Base-by-base conservation (phyloP, 2,113 vertebrate species). In the Gymnorhina tibicen region DNA sequence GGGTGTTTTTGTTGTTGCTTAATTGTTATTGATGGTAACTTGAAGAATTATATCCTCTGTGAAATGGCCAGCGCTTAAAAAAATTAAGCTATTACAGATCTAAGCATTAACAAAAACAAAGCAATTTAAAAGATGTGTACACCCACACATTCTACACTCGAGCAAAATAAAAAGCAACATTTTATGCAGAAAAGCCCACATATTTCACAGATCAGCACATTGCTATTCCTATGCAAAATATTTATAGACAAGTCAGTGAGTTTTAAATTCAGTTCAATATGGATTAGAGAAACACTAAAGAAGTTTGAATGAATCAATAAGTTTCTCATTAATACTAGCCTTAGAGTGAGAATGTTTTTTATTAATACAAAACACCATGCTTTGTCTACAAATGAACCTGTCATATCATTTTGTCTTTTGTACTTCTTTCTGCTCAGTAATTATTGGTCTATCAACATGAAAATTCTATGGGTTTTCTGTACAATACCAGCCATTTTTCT, bases 201-300 rank as follows among this genome's bases (percentile, higher is more conserved):
- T 85, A 69, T 89, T 94, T 79, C 81, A 84, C 42, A 85, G 67
- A 85, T 37, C 35, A 81, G 59, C 27, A 26, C 55, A 52, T 33
- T 70, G 28, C 86, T 86, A 35, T 85, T 91, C 35, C 55, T 75
- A 60, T 86, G 42, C 37, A 93, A 94, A 94, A 75, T 81, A 84
- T 78, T 91, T 92, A 89, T 88, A 84, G 87, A 83, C 33, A 93
- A 78, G 4, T 13, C 35, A 80, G 47, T 68, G 81, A 70, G 30
- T 69, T 90, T 96, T 74, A 93, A 93, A 94, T 78, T 59, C 68
- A 78, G 80, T 55, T 95, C 90, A 84, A 81, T 94, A 89, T 13
- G 27, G 35, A 92, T 81, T 92, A 78, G 19, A 64, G 80, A 56
- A 91, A 89, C 87, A 49, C 82, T 60, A 78, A 78, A 46, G 35